Evolutionary conservation across 2,797 vertebrate genomes (phyloP).

Genomic region (Crocodylus rhombifer): DNA sequence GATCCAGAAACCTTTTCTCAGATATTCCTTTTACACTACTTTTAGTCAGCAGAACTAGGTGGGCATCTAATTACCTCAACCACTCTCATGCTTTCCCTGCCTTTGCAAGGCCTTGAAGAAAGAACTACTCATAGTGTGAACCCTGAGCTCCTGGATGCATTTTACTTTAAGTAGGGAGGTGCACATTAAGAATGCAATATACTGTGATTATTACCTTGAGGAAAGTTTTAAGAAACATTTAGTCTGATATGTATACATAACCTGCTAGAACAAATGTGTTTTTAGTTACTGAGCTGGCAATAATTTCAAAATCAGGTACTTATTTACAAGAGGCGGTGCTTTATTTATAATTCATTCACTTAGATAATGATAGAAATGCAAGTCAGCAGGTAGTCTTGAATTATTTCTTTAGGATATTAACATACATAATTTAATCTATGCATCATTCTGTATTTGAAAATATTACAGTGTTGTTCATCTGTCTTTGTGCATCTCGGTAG

Average conservation of each 20-base stretch:
- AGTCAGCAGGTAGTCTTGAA: background rate
- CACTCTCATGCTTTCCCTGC: background rate
- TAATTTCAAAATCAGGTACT: background rate
- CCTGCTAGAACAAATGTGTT: background rate
- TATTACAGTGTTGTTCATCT: background rate
- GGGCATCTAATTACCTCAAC: background rate
- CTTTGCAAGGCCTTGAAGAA: background rate
- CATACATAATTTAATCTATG: background rate
- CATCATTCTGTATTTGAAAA: background rate
- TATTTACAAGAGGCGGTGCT: background rate
- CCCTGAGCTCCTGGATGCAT: background rate
- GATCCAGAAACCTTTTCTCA: background rate
- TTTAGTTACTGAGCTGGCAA: background rate
- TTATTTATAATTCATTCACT: background rate
- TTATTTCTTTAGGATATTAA: background rate
- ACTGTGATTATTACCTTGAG: background rate
- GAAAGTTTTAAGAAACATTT: background rate
- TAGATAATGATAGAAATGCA: background rate
- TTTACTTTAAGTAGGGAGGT: background rate
- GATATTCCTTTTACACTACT: background rate
- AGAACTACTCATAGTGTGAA: background rate
- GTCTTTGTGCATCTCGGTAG: background rate
- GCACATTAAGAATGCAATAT: background rate
- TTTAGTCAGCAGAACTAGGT: background rate
- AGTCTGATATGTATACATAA: background rate